phyloP scores from a whole-genome alignment of 2,113 vertebrate species.

The Dolichallabes microphthalmus region DNA sequence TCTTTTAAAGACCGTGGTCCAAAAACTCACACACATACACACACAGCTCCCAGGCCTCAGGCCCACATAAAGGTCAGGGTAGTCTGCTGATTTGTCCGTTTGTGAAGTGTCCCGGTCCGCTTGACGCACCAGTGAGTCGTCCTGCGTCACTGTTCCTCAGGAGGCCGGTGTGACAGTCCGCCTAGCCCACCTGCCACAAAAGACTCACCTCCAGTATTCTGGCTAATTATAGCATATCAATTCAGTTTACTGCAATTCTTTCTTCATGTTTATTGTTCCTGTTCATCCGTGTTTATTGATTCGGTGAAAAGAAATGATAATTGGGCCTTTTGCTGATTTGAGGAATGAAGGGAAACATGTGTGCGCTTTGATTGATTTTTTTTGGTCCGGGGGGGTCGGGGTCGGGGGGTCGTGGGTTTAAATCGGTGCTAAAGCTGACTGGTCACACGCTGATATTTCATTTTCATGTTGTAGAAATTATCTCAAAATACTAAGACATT shows the following conservation, averaged over 20 bases:
- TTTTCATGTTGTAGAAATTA: not conserved
- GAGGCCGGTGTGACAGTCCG: slow-evolving; percentile 7
- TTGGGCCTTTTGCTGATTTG: not conserved
- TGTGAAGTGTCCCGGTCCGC: slow-evolving; percentile 28
- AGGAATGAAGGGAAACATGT: not conserved
- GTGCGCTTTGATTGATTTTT: not conserved
- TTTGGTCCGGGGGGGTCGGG: not conserved
- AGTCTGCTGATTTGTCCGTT: slow-evolving; percentile 46
- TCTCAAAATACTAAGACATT: no score
- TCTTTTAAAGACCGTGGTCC: slow-evolving; percentile 8
- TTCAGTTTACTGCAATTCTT: not conserved
- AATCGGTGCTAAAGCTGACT: not conserved
- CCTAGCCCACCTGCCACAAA: slow-evolving; percentile 22
- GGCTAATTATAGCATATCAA: not conserved
- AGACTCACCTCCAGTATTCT: not conserved
- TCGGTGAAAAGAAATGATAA: not conserved
- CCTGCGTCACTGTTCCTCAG: slow-evolving; percentile 42
- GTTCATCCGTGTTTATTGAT: not conserved
- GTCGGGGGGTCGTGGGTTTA: no score
- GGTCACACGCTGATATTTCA: not conserved
- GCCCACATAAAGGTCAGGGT: slow-evolving; percentile 35
- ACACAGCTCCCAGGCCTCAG: slow-evolving; percentile 22
- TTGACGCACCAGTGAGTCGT: slow-evolving; percentile 24
- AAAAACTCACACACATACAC: not conserved
- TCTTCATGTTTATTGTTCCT: no score